phyloP scores from a whole-genome alignment of 1,140 invertebrate genomes.

The Heterodera carotae region DNA sequence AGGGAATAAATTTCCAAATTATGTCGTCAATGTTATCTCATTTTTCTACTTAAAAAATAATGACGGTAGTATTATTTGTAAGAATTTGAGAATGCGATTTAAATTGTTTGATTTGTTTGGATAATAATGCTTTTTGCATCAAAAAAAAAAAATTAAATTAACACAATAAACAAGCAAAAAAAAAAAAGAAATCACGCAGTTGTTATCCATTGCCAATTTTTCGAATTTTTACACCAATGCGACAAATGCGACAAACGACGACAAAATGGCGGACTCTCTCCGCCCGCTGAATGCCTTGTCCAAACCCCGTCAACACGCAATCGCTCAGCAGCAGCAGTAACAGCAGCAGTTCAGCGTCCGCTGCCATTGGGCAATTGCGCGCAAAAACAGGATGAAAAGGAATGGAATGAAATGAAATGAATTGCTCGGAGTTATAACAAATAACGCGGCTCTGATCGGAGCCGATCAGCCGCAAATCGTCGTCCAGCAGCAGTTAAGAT shows the following conservation, averaged over 20 bases:
- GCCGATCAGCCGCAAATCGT: neutral
- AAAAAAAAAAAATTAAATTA: neutral
- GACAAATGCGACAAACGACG: no score
- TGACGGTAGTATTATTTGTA: neutral
- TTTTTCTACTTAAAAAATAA: neutral
- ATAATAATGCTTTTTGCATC: neutral
- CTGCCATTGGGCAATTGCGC: neutral
- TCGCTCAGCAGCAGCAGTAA: neutral
- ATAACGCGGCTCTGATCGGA: neutral
- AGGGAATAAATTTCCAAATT: neutral
- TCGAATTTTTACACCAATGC: neutral
- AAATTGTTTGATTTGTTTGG: neutral
- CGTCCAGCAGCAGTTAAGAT: neutral
- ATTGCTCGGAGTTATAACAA: neutral
- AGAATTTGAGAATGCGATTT: neutral
- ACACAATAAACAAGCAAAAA: no score
- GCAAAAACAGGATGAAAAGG: neutral
- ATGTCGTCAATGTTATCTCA: neutral
- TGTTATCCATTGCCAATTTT: neutral
- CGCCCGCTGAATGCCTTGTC: neutral
- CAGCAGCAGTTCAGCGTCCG: neutral
- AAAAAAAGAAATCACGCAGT: neutral
- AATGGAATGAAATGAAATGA: no score
- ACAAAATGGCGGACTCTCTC: neutral
- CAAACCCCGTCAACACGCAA: neutral